Base-by-base conservation (phyloP, 2,113 vertebrate species). In the Theristicus caerulescens region DNA sequence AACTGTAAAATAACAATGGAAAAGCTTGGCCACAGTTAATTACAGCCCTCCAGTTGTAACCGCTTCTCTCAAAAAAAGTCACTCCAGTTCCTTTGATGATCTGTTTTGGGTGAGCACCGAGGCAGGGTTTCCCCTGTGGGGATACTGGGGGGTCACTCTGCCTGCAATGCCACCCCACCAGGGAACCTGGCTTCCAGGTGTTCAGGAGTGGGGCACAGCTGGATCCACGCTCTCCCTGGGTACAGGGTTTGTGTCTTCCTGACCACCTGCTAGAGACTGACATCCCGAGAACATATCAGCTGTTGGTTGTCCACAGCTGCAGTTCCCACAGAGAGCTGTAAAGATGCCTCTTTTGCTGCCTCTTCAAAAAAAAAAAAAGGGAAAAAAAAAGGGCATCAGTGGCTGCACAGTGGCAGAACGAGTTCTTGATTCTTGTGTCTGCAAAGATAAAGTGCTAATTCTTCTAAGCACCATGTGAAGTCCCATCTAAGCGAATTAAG, bases 1-100 rank as follows among this genome's bases (percentile, higher is more conserved):
- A 72, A 89, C 94, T 94, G 81, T 91, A 78, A 95, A 94, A 93
- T 82, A 96, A 96, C 96, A 97, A 94, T 97, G 90, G 91, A 82
- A 94, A 62, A 94, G 57, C 92, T 94, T 95, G 92, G 95, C 88
- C 77, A 79, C 0, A 0, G 78, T 74, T 59, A 90, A 85, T 80
- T 84, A 11, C 83, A 95, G 77, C 81, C 69, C 65, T 91, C 94
- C 91, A 91, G 92, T 91, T 95, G 92, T 82, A 94, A 95, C 96
- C 0, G 49, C 93, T 96, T 95, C 80, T 88, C 83, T 92, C 66
- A 59, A 36, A 79, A 34, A 78, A 72, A 73, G 27, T 65, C 47
- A 1, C 49, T 61, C 31, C 0, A 0, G 25, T 64, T 51, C 69
- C 72, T 94, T 76, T 84, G 86, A 83, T 74, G 57, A 19, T 93